Percentiles rank a stretch among this genome's conserved stretches.
These are phyloP conservation scores for Etheostoma perlongum DNA, from an alignment of 2,797 vertebrate species.

Conservation along the genomic window DNA sequence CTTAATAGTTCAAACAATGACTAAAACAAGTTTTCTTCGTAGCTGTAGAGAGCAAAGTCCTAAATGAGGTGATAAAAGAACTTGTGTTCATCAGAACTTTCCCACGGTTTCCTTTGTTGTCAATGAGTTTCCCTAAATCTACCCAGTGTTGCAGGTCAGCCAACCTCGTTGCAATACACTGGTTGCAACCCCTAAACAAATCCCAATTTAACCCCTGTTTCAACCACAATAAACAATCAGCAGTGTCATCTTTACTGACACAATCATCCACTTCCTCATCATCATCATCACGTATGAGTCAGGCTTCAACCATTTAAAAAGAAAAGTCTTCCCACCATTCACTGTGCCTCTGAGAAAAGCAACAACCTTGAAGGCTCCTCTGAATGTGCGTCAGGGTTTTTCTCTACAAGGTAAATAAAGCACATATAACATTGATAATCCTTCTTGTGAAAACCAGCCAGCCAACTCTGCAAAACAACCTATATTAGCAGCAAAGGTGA, in stretches of 20 bases:
- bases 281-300: neutral
- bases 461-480: constrained; percentile 37
- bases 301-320: neutral
- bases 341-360: neutral
- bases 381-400: constrained; percentile 20
- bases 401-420: constrained; percentile 61
- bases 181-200: too few relatives aligned
- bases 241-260: neutral
- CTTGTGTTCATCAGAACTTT: too few relatives aligned
- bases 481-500: constrained; percentile 70
- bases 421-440: constrained; percentile 53
- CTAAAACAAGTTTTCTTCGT: too few relatives aligned
- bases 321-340: neutral
- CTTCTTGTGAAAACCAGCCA: constrained; percentile 29
- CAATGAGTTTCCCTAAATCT: too few relatives aligned
- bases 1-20: too few relatives aligned
- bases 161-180: too few relatives aligned
- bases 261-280: neutral
- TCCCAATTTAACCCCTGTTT: too few relatives aligned
- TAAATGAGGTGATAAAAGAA: too few relatives aligned
- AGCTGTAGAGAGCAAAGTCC: too few relatives aligned
- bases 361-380: constrained; percentile 50
- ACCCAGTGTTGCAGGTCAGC: too few relatives aligned
- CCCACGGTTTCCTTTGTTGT: too few relatives aligned
- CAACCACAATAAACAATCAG: neutral